A percentile compares a stretch with the other conserved stretches of the same genome.
phyloP scores from a whole-genome alignment of 2,113 vertebrate genomes.

The Dermatemys mawii region DNA sequence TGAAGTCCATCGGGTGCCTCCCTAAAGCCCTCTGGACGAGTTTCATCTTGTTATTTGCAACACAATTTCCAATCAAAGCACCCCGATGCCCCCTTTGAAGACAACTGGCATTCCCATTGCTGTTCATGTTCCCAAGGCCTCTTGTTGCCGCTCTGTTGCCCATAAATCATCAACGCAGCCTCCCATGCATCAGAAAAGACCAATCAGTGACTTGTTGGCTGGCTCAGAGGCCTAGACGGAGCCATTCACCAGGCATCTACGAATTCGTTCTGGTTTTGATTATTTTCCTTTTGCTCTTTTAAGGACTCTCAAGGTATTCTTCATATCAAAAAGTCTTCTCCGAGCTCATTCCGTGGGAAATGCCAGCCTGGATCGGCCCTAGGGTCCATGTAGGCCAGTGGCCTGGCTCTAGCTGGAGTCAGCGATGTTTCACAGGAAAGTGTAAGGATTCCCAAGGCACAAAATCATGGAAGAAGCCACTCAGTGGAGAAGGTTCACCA shows the following conservation, averaged over 20 bases:
- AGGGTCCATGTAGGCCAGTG: neutral
- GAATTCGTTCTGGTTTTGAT: neutral
- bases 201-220: neutral
- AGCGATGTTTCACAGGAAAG: neutral
- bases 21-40: neutral
- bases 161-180: conserved; percentile 24
- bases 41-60: conserved; percentile 41
- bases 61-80: conserved; percentile 64
- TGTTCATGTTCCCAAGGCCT: conserved; percentile 1
- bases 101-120: conserved; percentile 61
- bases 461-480: neutral
- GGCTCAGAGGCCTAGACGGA: neutral
- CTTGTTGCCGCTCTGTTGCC: neutral
- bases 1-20: neutral
- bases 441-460: neutral
- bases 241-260: neutral
- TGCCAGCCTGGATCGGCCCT: neutral
- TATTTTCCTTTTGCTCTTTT: neutral
- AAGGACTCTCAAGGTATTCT: neutral
- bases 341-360: neutral
- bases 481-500: neutral
- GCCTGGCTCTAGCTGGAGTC: neutral
- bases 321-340: neutral
- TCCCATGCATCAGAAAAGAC: conserved; percentile 2
- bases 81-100: conserved; percentile 68